Base-by-base conservation (phyloP, 2,797 vertebrate species). In the Diplodus sargus region DNA sequence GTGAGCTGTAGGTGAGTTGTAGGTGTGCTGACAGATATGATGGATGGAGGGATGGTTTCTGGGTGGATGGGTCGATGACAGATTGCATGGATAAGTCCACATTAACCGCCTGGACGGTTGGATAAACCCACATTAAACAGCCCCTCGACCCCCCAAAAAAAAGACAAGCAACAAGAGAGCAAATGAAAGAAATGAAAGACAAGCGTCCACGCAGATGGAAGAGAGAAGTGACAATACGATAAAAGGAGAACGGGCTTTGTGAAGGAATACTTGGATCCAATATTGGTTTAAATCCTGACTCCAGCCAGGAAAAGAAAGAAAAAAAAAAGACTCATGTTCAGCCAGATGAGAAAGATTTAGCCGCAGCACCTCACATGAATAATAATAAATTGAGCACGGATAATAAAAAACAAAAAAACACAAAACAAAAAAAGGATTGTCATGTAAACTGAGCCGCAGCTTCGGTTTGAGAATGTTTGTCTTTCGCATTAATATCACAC, bases 251-350 rank as follows among this genome's bases (percentile, higher is more conserved):
- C 80, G 74, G 42, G 70, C 83, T 84, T 81, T 28, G 2, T 91
- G 86, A 92, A 79, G 85, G 81, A 91, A 85, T 79, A 85, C 85
- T 88, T 85, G 85, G 89, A 87, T 89, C 88, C 91, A 91, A 92
- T 94, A 93, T 95, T 94, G 89, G 91, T 94, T 94, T 94, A 94
- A 95, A 94, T 94, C 93, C 92, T 85, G 90, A 90, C 87, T 89
- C 88, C 81, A 85, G 93, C 90, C 87, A 79, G 79, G 57, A 78
- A 34, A 9, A 7, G 28, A 28, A 28, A 4, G 4, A 28, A 28
- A 73, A 88, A 88, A 82, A 72, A 92, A 90, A 77, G 87, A 85
- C 83, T 78, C 79, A 92, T 90, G 88, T 87, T 89, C 91, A 92
- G 89, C 83, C 87, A 92, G 83, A 93, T 90, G 91, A 92, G 85